Base-by-base conservation (phyloP, 1,140 invertebrate species). In the Leptopilina boulardi region DNA sequence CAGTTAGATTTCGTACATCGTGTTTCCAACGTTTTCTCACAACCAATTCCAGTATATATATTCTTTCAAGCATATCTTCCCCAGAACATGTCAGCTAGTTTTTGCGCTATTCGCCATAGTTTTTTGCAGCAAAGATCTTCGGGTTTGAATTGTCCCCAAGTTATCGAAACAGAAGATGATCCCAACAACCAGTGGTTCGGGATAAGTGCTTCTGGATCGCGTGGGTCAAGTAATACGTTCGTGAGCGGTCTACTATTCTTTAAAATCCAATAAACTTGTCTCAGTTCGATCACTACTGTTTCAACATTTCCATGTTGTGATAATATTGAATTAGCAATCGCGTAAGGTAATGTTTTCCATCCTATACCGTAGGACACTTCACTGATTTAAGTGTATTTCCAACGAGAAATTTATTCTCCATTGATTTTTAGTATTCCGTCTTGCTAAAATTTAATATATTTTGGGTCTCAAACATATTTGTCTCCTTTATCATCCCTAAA, bases 191-290 rank as follows among this genome's bases (percentile, higher is more conserved):
- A 41, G 38, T 41, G 38, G 9, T 41, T 41, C 3, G 38, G 38
- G 9, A 10, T 41, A 41, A 41, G 38, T 41, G 70, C 47, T 13
- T 73, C 47, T 1, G 70, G 21, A 41, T 86, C 85, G 11, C 42
- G 41, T 30, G 73, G 38, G 10, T 41, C 38, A 10, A 41, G 4
- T 41, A 10, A 41, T 10, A 41, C 38, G 10, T 4, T 5, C 38
- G 38, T 41, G 4, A 41, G 10, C 3, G 38, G 38, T 10, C 38
- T 41, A 41, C 38, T 5, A 10, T 41, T 41, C 13, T 70, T 51
- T 9, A 75, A 19, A 23, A 86, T 85, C 71, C 77, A 85, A 74
- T 75, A 86, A 74, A 54, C 71, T 38, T 84, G 83, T 75, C 70
- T 41, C 1, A 85, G 18, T 23, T 85, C 82, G 70, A 81, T 83